Conservation (phyloP, 53 echinoderm and acorn worm genomes). For the Echinometra lucunter region DNA sequence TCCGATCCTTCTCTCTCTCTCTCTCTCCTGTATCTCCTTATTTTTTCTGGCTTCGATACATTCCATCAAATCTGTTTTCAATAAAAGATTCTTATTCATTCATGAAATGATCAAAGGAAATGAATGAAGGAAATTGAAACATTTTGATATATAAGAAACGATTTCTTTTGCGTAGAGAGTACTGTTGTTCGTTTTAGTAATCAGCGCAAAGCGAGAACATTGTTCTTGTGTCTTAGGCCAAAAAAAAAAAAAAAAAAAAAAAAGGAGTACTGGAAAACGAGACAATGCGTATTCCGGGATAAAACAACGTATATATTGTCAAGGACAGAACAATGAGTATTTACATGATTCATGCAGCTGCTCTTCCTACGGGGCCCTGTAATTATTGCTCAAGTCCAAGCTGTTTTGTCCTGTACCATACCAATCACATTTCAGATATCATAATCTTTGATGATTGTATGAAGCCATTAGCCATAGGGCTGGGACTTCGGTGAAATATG, state of each 20-base stretch:
- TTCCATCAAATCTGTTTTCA: not conserved
- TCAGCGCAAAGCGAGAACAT: not conserved
- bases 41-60: not conserved
- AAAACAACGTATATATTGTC: too few relatives aligned
- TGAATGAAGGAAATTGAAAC: not conserved
- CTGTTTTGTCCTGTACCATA: too few relatives aligned
- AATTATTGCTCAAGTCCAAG: too few relatives aligned
- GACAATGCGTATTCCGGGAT: not conserved
- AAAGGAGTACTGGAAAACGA: too few relatives aligned
- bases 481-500: too few relatives aligned
- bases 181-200: not conserved
- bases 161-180: not conserved
- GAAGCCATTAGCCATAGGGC: too few relatives aligned
- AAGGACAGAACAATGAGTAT: too few relatives aligned
- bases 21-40: not conserved
- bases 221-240: not conserved
- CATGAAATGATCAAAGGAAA: not conserved
- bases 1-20: conserved; percentile 26
- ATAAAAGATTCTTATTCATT: not conserved
- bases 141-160: not conserved
- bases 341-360: too few relatives aligned
- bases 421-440: too few relatives aligned
- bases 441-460: too few relatives aligned
- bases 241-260: not conserved
- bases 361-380: too few relatives aligned